A percentile compares a stretch with the other conserved stretches of the same genome.
Evolutionary conservation across 2,888 invertebrate genomes (phyloP).

Genomic region (Pheosia gnoma): DNA sequence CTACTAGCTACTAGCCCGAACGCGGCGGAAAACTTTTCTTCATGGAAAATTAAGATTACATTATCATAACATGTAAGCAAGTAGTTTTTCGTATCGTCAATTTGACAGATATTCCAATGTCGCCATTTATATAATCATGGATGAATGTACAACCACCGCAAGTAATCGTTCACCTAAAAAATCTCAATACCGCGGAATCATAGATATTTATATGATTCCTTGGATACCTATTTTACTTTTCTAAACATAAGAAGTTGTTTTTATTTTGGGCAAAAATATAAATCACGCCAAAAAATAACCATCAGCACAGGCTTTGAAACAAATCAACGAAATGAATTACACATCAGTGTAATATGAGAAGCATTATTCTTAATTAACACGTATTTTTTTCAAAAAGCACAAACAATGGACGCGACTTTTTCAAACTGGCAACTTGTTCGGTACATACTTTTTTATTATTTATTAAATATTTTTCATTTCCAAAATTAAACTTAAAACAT

Average conservation of each 20-base stretch:
- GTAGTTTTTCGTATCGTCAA: too few relatives aligned
- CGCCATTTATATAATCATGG: too few relatives aligned
- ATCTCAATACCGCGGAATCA: too few relatives aligned
- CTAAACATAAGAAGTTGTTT: too few relatives aligned
- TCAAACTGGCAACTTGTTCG: slow-evolving; percentile 41
- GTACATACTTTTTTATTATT: neutral
- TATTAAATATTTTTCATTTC: too few relatives aligned
- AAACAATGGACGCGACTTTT: slow-evolving; percentile 38
- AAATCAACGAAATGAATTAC: slow-evolving; percentile 61
- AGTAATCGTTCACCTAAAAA: too few relatives aligned
- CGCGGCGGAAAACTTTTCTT: slow-evolving; percentile 18
- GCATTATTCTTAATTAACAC: slow-evolving; percentile 64
- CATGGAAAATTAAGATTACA: neutral
- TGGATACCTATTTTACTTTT: too few relatives aligned
- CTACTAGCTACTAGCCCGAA: slow-evolving; percentile 13
- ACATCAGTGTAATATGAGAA: slow-evolving; percentile 58
- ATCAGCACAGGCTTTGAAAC: slow-evolving; percentile 22
- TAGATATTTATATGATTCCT: too few relatives aligned
- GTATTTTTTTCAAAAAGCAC: slow-evolving; percentile 61
- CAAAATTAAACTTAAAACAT: too few relatives aligned
- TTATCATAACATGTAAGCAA: neutral
- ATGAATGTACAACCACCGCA: too few relatives aligned
- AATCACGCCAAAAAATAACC: slow-evolving; percentile 20
- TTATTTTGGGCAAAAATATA: neutral
- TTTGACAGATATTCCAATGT: too few relatives aligned